Percentiles rank a stretch among this genome's conserved stretches.
Evolutionary conservation across 2,888 invertebrate species (phyloP).

Genomic region (Catocala nupta): DNA sequence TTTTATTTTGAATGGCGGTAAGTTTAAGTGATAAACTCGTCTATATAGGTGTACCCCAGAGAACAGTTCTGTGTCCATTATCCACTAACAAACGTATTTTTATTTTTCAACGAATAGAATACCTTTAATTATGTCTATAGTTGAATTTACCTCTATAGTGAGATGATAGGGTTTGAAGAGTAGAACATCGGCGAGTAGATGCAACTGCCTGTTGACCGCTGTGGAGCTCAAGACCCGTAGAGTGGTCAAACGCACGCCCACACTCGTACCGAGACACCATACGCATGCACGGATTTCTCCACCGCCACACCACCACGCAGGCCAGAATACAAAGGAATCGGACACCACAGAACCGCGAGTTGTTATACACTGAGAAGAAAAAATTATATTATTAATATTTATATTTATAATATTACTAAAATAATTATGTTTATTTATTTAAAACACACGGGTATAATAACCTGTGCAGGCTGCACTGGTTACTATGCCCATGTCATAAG

Average conservation of each 20-base stretch:
- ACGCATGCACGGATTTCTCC: conserved; percentile 55
- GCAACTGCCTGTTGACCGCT: conserved; percentile 61
- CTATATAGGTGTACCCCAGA: too few species aligned
- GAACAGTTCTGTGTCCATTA: too few species aligned
- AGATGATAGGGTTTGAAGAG: conserved; percentile 62
- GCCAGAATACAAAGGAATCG: conserved; percentile 61
- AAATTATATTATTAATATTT: not conserved
- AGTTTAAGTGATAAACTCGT: too few species aligned
- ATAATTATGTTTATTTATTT: too few species aligned
- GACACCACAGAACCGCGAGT: conserved; percentile 49
- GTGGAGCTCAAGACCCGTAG: conserved; percentile 66
- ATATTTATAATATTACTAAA: too few species aligned
- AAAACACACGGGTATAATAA: too few species aligned
- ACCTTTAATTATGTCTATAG: not conserved
- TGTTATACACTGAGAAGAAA: conserved; percentile 42
- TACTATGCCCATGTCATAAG: too few species aligned
- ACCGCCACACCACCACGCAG: conserved; percentile 69
- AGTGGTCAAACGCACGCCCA: conserved; percentile 62
- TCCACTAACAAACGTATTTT: too few species aligned
- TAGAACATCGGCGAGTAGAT: conserved; percentile 71
- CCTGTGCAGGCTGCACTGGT: too few species aligned
- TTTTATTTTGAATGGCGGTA: too few species aligned
- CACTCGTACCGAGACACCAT: conserved; percentile 56
- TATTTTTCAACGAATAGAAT: too few species aligned
- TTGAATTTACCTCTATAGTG: conserved; percentile 58